Base-by-base conservation (phyloP, 2,888 invertebrate genomes). In the Mesochorus sp. region DNA sequence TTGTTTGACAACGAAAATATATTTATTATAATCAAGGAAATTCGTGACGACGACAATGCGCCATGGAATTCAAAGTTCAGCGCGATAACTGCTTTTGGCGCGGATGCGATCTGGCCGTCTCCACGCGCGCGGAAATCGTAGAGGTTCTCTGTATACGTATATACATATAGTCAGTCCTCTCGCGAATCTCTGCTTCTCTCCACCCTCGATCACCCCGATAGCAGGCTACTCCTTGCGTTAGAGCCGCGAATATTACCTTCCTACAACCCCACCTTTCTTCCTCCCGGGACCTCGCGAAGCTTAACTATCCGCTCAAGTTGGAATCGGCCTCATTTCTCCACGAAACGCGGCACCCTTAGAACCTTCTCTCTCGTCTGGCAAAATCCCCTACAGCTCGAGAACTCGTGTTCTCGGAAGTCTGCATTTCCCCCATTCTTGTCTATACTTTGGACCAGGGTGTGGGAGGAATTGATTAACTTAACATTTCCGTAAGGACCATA, bases 281-380 rank as follows among this genome's bases (percentile, higher is more conserved):
- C 14, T 55, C 6, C 31, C 5, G 47, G 21, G 2, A n/a, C 84
- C 85, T 85, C 83, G 72, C 84, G 84, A 85, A 87, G 86, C 85
- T 86, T 83, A 88, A 88, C 88, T 88, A 87, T 88, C 86, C 85
- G 81, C 81, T 81, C 80, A 88, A 88, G 86, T 88, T 88, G 82
- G 84, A 86, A 87, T 87, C 86, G 85, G 84, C 82, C 51, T 64
- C 55, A 59, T 61, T 57, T 37, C 66, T 73, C 57, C 42, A 51
- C 53, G 44, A 28, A 76, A 34, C 71, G 70, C 61, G 64, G 64
- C 39, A 59, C 66, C 75, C 49, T 64, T 42, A 57, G 66, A 42
- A 49, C 59, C 47, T 64, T 39, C 55, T 57, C 44, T 39, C 26
- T 49, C 21, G 39, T 28, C 66, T 55, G 26, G 55, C 64, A 28